Evolutionary conservation across 1,140 invertebrate species (phyloP), one percentile per base, ranked within the genome.

Genomic region (Drosophila nigrodunni): DNA sequence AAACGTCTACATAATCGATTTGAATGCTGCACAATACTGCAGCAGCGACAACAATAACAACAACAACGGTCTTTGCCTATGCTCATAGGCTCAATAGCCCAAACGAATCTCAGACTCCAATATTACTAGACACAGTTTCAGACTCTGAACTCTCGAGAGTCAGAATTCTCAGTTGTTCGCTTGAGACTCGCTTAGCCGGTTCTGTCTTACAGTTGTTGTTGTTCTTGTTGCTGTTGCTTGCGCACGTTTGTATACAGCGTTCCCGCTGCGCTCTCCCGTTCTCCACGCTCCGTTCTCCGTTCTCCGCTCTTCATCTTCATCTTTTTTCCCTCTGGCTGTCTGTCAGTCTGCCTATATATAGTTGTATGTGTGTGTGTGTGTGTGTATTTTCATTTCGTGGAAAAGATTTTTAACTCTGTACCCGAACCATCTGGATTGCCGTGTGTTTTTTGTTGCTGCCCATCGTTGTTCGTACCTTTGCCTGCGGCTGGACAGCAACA

Each of bases 341-440:
- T 41, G 21, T 49, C 35, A 46, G 47, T 59, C 52, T 49, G 44
- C 47, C 3, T 43, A 21, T 54, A 7, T 62, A 49, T n/a, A 39
- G 25, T 55, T 47, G 37, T 73, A 41, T 75, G 60, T 66, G 41
- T 67, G 46, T 66, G 11, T 41, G 41, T 61, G 60, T 77, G 78
- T 82, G 62, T 75, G 73, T 82, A 73, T 85, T 86, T 90, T 81
- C 80, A 85, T 79, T 89, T 89, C 85, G 85, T 89, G 85, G 85
- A 89, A 89, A 89, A 89, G 85, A 89, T 89, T 90, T 89, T 89
- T 89, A 90, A 89, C 85, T 88, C 77, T 78, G 73, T 74, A 64
- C 76, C 83, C 80, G 70, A 78, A 85, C 78, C 82, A 87, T 81
- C 82, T 87, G 82, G 78, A 85, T 85, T 78, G 80, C 72, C 49